phyloP scores from a whole-genome alignment of 2,888 invertebrate genomes.

The Cybosia mesomella region DNA sequence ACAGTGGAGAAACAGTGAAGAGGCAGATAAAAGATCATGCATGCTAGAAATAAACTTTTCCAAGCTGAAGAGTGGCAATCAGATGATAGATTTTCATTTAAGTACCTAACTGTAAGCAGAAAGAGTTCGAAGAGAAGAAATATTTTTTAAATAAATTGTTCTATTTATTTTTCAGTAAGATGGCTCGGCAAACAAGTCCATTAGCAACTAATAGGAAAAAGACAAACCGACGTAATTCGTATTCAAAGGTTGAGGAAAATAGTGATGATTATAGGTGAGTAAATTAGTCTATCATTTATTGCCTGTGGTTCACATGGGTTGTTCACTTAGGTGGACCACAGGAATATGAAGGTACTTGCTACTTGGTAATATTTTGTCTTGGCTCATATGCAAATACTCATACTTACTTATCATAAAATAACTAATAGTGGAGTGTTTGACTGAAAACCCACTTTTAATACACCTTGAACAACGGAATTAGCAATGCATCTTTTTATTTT shows the following conservation, averaged over 20 bases:
- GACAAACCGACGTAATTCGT: constrained; percentile 46
- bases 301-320: no score
- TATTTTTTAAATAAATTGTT: neutral
- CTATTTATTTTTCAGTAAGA: constrained; percentile 55
- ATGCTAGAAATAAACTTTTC: no score
- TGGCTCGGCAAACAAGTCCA: constrained; percentile 49
- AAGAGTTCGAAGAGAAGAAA: no score
- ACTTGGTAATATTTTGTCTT: neutral
- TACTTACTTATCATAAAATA: constrained; percentile 1
- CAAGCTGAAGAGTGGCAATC: no score
- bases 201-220: constrained; percentile 43
- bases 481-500: neutral
- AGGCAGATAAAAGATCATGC: no score
- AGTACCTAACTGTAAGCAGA: no score
- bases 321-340: no score
- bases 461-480: neutral
- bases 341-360: neutral
- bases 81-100: no score
- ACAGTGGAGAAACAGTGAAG: no score
- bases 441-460: neutral
- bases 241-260: constrained; percentile 41
- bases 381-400: neutral
- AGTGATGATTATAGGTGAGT: constrained; percentile 56
- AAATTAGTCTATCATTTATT: neutral
- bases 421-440: neutral